A percentile compares a stretch with the other conserved stretches of the same genome.
Conservation (phyloP, 2,113 vertebrate species). For the Chunga burmeisteri region DNA sequence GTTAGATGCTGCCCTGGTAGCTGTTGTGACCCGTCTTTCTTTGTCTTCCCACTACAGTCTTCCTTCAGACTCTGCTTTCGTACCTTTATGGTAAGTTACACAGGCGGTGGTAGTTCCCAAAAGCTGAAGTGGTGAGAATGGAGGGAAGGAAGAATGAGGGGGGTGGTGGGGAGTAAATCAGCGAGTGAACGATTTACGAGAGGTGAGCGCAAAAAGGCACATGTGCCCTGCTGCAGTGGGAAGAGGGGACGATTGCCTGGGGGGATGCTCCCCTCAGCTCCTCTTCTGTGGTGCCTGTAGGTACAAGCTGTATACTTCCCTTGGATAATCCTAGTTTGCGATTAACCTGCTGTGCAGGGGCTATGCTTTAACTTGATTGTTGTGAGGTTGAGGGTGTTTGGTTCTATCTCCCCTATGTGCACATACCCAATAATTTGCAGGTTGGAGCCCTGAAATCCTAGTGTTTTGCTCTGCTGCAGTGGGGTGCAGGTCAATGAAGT, state of each 20-base stretch:
- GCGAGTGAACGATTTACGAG: neutral
- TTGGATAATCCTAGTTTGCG: neutral
- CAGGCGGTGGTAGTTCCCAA: neutral
- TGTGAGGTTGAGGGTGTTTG: neutral
- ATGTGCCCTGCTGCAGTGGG: neutral
- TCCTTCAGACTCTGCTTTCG: neutral
- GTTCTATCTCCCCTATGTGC: neutral
- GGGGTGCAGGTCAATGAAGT: neutral
- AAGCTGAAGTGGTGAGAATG: neutral
- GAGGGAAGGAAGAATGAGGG: neutral
- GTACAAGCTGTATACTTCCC: neutral
- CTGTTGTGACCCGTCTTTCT: neutral
- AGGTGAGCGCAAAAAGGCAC: too few relatives aligned
- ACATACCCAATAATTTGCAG: neutral
- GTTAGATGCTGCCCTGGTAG: neutral
- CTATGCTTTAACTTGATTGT: neutral
- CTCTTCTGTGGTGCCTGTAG: neutral
- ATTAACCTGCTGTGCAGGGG: neutral
- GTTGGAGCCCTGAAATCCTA: neutral
- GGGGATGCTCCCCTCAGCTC: neutral
- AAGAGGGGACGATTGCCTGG: neutral
- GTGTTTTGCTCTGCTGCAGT: neutral
- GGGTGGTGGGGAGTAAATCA: neutral
- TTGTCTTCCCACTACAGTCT: neutral
- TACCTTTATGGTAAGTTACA: accelerated